phyloP scores from a whole-genome alignment of 2,888 invertebrate species.

The Eulithis testata region DNA sequence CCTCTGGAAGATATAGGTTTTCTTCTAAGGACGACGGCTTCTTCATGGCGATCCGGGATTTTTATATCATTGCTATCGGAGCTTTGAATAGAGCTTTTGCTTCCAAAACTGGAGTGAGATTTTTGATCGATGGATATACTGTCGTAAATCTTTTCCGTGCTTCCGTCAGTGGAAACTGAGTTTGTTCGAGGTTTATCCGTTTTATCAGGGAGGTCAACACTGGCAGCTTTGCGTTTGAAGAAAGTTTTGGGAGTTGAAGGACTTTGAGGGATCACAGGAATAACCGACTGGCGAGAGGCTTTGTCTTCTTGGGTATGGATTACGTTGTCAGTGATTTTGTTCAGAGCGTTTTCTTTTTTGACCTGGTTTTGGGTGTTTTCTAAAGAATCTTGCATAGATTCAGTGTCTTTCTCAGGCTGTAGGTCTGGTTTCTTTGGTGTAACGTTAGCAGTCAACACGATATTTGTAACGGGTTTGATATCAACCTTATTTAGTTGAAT shows the following conservation, averaged over 20 bases:
- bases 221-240: constrained; percentile 82
- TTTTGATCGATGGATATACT: constrained; percentile 77
- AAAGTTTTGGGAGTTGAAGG: constrained; percentile 77
- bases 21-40: constrained; percentile 82
- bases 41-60: constrained; percentile 73
- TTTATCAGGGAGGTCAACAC: constrained; percentile 81
- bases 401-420: constrained; percentile 63
- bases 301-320: constrained; percentile 57
- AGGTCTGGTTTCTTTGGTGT: constrained; percentile 79
- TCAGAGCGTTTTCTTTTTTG: constrained; percentile 56
- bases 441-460: constrained; percentile 86
- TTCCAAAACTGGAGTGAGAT: constrained; percentile 79
- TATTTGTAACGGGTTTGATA: constrained; percentile 84
- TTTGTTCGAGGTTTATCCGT: constrained; percentile 71
- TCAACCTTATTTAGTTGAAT: constrained; percentile 90
- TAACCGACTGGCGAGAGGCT: constrained; percentile 51
- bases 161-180: constrained; percentile 74
- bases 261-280: constrained; percentile 61
- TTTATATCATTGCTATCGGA: constrained; percentile 74
- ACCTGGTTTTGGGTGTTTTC: constrained; percentile 37
- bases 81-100: constrained; percentile 79
- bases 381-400: constrained; percentile 51
- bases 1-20: constrained; percentile 74
- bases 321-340: constrained; percentile 57
- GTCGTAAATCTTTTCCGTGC: constrained; percentile 75